Evolutionary conservation across 2,888 invertebrate species (phyloP), one percentile per base, ranked within the genome.

Genomic region (Drosophila ezoana): DNA sequence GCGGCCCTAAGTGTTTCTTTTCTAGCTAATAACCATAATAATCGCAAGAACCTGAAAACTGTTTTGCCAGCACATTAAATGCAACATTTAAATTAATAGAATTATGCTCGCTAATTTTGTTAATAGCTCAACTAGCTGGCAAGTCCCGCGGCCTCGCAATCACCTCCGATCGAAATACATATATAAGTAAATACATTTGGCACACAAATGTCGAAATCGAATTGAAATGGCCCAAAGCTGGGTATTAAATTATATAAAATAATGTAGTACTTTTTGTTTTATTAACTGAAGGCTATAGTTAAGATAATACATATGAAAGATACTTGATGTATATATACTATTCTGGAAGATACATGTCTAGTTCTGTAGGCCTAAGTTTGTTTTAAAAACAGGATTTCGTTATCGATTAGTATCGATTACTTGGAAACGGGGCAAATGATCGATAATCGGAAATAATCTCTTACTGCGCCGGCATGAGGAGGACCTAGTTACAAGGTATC

Each of bases 61-160:
- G 44, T 40, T 68, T 70, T 64, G 51, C 52, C 62, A 58, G 59
- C 64, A 63, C 47, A 79, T 86, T 58, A 81, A 80, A 69, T 69
- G 61, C 58, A 64, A 63, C 72, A 81, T 83, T 83, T 76, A 72
- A 69, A 68, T 73, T 72, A 84, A 87, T 87, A 66, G 60, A 78
- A 79, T 76, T 76, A 72, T 68, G 52, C 61, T 45, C 62, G 84
- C 70, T 87, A 66, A 84, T 68, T 71, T 63, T 35, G 40, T 44
- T 72, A 70, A 77, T 75, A 66, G 69, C 65, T 68, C 63, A 43
- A 63, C 35, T 57, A 64, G 44, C 32, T 40, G 23, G 11, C 37
- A 37, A 56, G 47, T 43, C 58, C 44, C 40, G 53, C 28, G 51
- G 43, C 51, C 56, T 41, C 28, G 20, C 54, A 14, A 44, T 33